These are phyloP conservation scores for Etheostoma spectabile DNA, from an alignment of 2,113 vertebrate species.

Conservation along the genomic window DNA sequence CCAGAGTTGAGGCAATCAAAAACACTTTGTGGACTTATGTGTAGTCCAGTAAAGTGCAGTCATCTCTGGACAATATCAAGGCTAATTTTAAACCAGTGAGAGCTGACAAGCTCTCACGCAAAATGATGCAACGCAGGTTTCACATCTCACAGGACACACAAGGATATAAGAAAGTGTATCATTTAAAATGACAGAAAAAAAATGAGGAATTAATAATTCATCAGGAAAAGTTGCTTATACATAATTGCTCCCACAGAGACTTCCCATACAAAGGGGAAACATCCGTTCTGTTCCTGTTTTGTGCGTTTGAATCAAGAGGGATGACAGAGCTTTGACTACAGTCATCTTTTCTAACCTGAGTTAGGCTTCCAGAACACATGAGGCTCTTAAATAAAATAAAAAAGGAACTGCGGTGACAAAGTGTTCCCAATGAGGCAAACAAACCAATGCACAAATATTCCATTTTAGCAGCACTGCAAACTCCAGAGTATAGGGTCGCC, in stretches of 20 bases:
- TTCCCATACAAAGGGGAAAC: constrained; percentile 34
- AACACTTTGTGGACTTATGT: constrained; percentile 5
- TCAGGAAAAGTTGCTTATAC: constrained; percentile 33
- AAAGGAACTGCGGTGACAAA: constrained; percentile 2
- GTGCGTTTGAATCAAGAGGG: constrained; percentile 42
- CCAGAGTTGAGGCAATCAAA: constrained; percentile 2
- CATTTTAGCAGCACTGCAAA: constrained; percentile 12
- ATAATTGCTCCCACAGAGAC: constrained; percentile 69
- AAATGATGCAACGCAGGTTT: constrained; percentile 18
- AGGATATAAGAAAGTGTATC: not conserved
- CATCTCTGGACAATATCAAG: constrained; percentile 37
- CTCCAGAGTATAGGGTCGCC: not conserved
- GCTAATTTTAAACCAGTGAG: constrained; percentile 20
- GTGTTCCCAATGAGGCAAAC: constrained; percentile 4
- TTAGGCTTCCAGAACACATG: constrained; percentile 24
- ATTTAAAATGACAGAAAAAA: constrained; percentile 40
- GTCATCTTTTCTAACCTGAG: constrained; percentile 35
- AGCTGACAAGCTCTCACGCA: constrained; percentile 13
- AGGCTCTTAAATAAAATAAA: constrained; percentile 30
- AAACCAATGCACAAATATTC: constrained; percentile 9
- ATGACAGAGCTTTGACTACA: constrained; percentile 12
- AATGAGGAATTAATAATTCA: constrained; percentile 60
- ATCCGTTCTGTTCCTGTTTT: constrained; percentile 35
- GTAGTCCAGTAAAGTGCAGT: constrained; percentile 1
- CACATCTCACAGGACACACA: not conserved